These are phyloP conservation scores for Lithobates pipiens DNA, from an alignment of 2,797 vertebrate genomes.

Conservation along the genomic window DNA sequence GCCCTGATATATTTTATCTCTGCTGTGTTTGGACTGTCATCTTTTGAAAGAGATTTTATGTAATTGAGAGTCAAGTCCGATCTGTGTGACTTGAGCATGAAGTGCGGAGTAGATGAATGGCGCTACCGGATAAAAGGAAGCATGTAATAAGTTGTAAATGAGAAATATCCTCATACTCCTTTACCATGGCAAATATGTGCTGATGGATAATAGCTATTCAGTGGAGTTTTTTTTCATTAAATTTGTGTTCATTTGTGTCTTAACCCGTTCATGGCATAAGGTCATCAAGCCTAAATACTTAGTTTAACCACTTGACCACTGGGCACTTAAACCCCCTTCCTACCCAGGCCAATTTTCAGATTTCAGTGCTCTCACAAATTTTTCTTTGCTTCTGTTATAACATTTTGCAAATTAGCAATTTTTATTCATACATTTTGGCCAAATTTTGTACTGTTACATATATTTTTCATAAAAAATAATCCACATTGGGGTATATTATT, in stretches of 20 bases:
- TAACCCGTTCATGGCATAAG: not conserved
- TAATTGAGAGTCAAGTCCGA: conserved; percentile 94
- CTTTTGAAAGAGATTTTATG: conserved; percentile 82
- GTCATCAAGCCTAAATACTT: not conserved
- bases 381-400: too few species aligned
- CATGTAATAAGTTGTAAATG: conserved; percentile 77
- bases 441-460: too few species aligned
- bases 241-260: conserved; percentile 8
- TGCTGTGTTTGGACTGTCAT: conserved; percentile 91
- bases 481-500: too few species aligned
- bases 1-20: conserved; percentile 94
- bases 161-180: conserved; percentile 70
- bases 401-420: too few species aligned
- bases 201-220: conserved; percentile 64
- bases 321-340: too few species aligned
- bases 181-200: conserved; percentile 66
- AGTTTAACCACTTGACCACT: not conserved
- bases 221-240: conserved; percentile 57
- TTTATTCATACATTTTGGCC: too few species aligned
- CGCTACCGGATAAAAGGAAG: conserved; percentile 70
- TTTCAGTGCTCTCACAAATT: too few species aligned
- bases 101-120: conserved; percentile 73
- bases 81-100: conserved; percentile 83
- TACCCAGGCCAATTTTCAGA: too few species aligned
- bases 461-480: too few species aligned